Evolutionary conservation across 1,140 invertebrate species (phyloP).

Genomic region (Lithobius niger): DNA sequence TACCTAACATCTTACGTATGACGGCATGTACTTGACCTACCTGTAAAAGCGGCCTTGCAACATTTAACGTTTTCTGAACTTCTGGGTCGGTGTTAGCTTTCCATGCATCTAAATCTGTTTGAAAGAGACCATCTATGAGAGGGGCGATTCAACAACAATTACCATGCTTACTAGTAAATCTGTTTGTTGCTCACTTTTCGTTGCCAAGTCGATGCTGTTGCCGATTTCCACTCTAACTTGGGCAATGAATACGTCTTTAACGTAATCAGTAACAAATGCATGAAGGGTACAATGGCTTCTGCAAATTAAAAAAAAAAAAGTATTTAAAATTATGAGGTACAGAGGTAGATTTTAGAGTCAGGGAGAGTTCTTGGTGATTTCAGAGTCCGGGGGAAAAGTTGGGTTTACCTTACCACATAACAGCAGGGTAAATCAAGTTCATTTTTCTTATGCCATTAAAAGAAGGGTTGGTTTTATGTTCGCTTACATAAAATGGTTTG

Average conservation of each 20-base stretch:
- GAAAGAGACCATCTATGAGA: neutral
- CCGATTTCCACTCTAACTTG: slow-evolving; percentile 26
- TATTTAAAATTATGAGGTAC: too few relatives aligned
- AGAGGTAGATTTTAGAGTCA: too few relatives aligned
- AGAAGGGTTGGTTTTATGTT: too few relatives aligned
- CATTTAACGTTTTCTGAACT: slow-evolving; percentile 43
- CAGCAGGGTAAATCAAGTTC: too few relatives aligned
- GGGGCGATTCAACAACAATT: too few relatives aligned
- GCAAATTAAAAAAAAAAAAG: slow-evolving; percentile 18
- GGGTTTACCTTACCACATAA: too few relatives aligned
- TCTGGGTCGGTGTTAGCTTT: slow-evolving; percentile 50
- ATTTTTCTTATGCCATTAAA: too few relatives aligned
- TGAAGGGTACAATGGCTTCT: slow-evolving; percentile 51
- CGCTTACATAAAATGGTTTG: too few relatives aligned
- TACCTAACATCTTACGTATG: too few relatives aligned
- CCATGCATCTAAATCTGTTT: slow-evolving; percentile 52
- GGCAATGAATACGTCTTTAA: slow-evolving; percentile 47
- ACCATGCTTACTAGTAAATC: slow-evolving; percentile 1
- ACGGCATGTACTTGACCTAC: too few relatives aligned
- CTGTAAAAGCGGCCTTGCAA: slow-evolving; percentile 52
- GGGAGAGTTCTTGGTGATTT: too few relatives aligned
- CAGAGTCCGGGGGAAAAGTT: too few relatives aligned
- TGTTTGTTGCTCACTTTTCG: slow-evolving; percentile 37
- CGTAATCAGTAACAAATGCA: slow-evolving; percentile 57
- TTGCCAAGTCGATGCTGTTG: slow-evolving; percentile 41